A percentile compares a stretch with the other conserved stretches of the same genome.
Conservation (phyloP, 2,888 invertebrate species). For the Allacma fusca region DNA sequence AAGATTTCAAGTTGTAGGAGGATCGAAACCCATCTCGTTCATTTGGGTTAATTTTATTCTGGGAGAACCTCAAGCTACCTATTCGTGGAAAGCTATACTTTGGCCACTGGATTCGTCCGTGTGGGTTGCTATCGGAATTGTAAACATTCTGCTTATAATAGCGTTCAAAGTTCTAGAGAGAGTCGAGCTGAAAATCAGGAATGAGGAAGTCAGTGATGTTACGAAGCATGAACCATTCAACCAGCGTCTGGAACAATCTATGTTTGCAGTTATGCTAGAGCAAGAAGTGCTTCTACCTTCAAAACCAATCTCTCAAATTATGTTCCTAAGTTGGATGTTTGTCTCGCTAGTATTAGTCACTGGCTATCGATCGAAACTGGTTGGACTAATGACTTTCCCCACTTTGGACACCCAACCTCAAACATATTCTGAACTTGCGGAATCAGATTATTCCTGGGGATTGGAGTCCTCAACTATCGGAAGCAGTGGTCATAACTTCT, state of each 20-base stretch:
- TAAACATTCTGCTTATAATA: not conserved
- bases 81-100: constrained; percentile 8
- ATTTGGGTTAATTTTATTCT: constrained; percentile 26
- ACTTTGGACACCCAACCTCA: not conserved
- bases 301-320: not conserved
- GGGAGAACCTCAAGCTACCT: constrained; percentile 5
- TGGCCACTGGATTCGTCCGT: not conserved
- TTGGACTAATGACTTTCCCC: not conserved
- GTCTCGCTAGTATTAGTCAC: not conserved
- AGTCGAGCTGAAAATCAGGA: not conserved
- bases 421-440: not conserved
- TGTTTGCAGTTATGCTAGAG: not conserved
- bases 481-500: constrained; percentile 13
- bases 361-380: not conserved
- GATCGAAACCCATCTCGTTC: constrained; percentile 17
- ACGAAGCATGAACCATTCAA: not conserved
- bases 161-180: not conserved
- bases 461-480: constrained; percentile 19
- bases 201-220: not conserved
- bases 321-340: not conserved
- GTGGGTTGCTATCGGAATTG: constrained; percentile 1
- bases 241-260: not conserved
- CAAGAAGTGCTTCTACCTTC: not conserved
- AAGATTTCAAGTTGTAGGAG: constrained; percentile 21
- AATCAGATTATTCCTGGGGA: not conserved